Evolutionary conservation across 2,888 invertebrate genomes (phyloP).

Genomic region (Drosophila paramelanica): DNA sequence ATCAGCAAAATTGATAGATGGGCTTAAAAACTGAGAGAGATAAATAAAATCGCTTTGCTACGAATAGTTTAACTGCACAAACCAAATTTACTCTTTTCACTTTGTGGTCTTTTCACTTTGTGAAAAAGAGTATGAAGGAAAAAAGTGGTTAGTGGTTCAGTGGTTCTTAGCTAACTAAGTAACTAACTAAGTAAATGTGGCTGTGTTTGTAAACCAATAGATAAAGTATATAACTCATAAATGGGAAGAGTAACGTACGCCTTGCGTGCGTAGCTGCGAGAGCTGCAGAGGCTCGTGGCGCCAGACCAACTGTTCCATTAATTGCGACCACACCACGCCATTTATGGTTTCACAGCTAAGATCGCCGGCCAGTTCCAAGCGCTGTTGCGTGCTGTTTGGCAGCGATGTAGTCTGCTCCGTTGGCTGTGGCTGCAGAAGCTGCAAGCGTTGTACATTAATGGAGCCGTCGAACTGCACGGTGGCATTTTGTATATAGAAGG

Average conservation of each 20-base stretch:
- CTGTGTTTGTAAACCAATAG: no score
- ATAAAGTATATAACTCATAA: no score
- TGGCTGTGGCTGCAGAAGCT: slow-evolving; percentile 48
- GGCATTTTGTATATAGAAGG: slow-evolving; percentile 75
- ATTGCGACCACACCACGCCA: slow-evolving; percentile 85
- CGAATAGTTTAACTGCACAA: no score
- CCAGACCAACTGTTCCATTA: slow-evolving; percentile 85
- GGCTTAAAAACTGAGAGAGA: no score
- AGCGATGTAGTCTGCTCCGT: slow-evolving; percentile 31
- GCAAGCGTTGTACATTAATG: slow-evolving; percentile 66
- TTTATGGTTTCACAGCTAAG: slow-evolving; percentile 85
- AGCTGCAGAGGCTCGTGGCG: slow-evolving; percentile 84
- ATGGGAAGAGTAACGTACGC: slow-evolving; percentile 83
- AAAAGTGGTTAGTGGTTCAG: no score
- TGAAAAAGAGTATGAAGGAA: no score
- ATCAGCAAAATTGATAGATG: no score
- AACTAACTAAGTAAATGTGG: no score
- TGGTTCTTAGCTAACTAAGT: no score
- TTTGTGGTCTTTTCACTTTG: no score
- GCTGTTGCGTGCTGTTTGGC: slow-evolving; percentile 39
- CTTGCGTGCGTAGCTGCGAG: slow-evolving; percentile 84
- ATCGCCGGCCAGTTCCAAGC: slow-evolving; percentile 66
- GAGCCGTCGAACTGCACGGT: slow-evolving; percentile 72
- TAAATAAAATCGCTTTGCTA: no score
- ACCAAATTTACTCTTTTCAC: no score